Conservation (phyloP, 2,113 vertebrate genomes). For the Prietella phreatophila region DNA sequence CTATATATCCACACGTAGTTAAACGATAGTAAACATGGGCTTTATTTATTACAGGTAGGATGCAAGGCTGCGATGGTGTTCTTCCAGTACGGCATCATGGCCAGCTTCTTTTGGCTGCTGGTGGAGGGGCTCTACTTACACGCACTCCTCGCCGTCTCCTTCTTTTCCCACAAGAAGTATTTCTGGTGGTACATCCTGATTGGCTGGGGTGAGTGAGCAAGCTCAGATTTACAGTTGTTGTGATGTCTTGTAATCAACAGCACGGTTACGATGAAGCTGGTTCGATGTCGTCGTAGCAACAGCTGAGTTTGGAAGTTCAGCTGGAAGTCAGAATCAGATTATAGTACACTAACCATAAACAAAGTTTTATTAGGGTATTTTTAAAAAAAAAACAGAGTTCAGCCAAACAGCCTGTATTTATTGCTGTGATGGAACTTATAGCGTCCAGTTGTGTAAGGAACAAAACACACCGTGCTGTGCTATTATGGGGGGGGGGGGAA, state of each 20-base stretch:
- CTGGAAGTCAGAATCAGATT: background rate
- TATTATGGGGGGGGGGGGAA: background rate
- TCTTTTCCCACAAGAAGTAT: conserved; percentile 92
- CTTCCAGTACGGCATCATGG: conserved; percentile 93
- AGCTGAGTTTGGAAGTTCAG: background rate
- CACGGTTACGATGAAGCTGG: background rate
- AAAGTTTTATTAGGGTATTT: too few relatives aligned
- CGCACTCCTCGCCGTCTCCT: conserved; percentile 85
- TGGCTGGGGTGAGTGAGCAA: conserved; percentile 86
- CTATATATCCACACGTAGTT: conserved; percentile 15
- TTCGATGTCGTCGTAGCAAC: background rate
- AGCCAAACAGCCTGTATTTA: background rate
- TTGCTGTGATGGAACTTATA: background rate
- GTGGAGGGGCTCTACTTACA: conserved; percentile 95
- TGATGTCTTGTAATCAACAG: background rate
- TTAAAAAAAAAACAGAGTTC: too few relatives aligned
- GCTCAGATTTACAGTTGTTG: conserved; percentile 27
- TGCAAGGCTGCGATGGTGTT: conserved; percentile 90
- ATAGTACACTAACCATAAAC: background rate
- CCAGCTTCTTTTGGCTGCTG: conserved; percentile 93
- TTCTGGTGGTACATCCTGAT: conserved; percentile 88
- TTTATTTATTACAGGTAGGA: conserved; percentile 70
- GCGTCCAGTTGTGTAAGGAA: background rate
- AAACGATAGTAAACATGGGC: conserved; percentile 17
- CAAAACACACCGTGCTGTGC: background rate